These are phyloP conservation scores for Colletes collaris DNA, from an alignment of 2,888 invertebrate genomes.

Conservation along the genomic window DNA sequence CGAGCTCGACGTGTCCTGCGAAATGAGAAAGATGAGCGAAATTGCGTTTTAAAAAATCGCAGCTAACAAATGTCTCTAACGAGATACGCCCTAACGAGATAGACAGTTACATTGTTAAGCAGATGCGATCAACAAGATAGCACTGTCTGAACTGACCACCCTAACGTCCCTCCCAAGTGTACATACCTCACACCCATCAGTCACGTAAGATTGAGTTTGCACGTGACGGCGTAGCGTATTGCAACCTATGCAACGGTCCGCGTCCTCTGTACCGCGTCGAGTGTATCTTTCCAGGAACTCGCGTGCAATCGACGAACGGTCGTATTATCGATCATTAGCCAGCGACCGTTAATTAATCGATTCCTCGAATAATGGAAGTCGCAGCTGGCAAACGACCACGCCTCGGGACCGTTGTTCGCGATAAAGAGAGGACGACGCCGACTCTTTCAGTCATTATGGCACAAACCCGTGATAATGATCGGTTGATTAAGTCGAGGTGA, in stretches of 20 bases:
- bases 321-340: slow-evolving; percentile 52
- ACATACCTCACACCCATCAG: background rate
- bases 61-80: too few relatives aligned
- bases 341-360: slow-evolving; percentile 65
- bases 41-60: too few relatives aligned
- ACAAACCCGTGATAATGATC: slow-evolving; percentile 64
- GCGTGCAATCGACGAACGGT: slow-evolving; percentile 25
- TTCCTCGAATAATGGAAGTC: slow-evolving; percentile 51
- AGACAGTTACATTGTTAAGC: too few relatives aligned
- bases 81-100: too few relatives aligned
- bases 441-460: slow-evolving; percentile 55
- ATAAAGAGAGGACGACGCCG: slow-evolving; percentile 47
- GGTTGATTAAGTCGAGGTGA: slow-evolving; percentile 56
- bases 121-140: too few relatives aligned
- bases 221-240: background rate
- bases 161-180: background rate
- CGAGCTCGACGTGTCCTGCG: too few relatives aligned
- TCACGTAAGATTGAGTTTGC: background rate
- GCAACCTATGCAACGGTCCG: slow-evolving; percentile 1
- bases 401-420: slow-evolving; percentile 51
- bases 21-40: too few relatives aligned
- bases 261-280: background rate
- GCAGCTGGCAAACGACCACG: slow-evolving; percentile 47
- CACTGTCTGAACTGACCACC: too few relatives aligned
- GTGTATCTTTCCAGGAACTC: slow-evolving; percentile 14